These are phyloP conservation scores for Dicaeum eximium DNA, from an alignment of 2,113 vertebrate species.

Conservation along the genomic window DNA sequence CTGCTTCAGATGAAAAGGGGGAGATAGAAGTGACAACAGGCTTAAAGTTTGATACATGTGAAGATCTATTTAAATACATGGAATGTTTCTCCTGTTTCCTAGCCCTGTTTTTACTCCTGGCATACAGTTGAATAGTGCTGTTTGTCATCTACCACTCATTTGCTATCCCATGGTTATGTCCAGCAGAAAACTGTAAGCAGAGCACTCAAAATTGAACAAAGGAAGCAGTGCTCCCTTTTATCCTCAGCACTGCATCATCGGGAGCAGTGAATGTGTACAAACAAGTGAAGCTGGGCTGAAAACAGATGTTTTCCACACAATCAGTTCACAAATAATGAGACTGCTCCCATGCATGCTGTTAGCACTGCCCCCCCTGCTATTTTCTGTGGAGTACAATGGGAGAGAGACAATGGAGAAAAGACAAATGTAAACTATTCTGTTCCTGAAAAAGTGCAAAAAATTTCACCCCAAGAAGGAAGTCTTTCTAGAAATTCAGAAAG, in stretches of 20 bases:
- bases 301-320: conserved; percentile 16
- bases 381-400: background rate
- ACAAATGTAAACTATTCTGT: background rate
- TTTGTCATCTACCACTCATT: background rate
- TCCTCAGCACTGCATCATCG: background rate
- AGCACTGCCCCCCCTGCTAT: background rate
- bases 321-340: conserved; percentile 11
- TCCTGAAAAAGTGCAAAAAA: background rate
- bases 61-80: background rate
- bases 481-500: background rate
- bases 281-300: conserved; percentile 35
- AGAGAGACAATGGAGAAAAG: background rate
- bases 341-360: background rate
- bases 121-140: background rate
- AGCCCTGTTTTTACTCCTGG: background rate
- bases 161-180: background rate
- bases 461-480: background rate
- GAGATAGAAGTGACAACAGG: background rate
- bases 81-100: background rate
- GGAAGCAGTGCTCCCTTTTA: background rate
- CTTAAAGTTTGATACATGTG: background rate
- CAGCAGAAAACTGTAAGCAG: background rate
- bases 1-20: background rate
- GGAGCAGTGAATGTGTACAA: conserved; percentile 17
- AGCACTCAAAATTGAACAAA: background rate